Percentiles rank a stretch among this genome's conserved stretches.
Conservation (phyloP, 1,140 invertebrate species). For the Drosophila prosaltans region DNA sequence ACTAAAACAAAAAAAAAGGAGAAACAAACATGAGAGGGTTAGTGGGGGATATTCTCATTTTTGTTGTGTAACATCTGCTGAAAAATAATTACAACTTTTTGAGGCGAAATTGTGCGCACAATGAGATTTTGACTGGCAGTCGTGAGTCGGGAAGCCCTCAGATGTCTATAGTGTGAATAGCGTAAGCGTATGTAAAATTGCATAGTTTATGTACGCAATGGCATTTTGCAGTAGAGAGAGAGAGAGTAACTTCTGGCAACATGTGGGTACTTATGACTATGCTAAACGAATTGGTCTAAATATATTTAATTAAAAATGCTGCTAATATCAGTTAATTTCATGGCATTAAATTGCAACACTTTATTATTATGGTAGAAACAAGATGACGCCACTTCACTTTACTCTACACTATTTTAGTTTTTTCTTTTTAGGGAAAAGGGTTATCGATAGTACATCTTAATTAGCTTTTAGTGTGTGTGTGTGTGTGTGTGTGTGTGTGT, state of each 20-base stretch:
- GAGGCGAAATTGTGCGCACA: slow-evolving; percentile 18
- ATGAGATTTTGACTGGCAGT: slow-evolving; percentile 52
- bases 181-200: slow-evolving; percentile 41
- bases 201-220: slow-evolving; percentile 49
- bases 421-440: background rate
- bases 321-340: slow-evolving; percentile 61
- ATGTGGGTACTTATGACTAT: slow-evolving; percentile 57
- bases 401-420: too few species aligned
- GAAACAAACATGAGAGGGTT: background rate
- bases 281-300: slow-evolving; percentile 40
- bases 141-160: slow-evolving; percentile 22
- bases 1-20: background rate
- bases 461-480: slow-evolving; percentile 1
- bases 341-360: slow-evolving; percentile 48
- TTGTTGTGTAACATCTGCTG: slow-evolving; percentile 56
- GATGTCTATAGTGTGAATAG: slow-evolving; percentile 8
- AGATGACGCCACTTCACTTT: too few species aligned
- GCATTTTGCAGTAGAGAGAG: too few species aligned
- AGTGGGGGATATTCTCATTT: background rate
- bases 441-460: slow-evolving; percentile 10
- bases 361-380: background rate
- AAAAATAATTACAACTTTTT: slow-evolving; percentile 45
- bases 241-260: slow-evolving; percentile 41
- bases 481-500: background rate
- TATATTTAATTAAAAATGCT: slow-evolving; percentile 57